These are phyloP conservation scores for Orientallactaga sibirica DNA, from an alignment of 2,797 vertebrate species.

Conservation along the genomic window DNA sequence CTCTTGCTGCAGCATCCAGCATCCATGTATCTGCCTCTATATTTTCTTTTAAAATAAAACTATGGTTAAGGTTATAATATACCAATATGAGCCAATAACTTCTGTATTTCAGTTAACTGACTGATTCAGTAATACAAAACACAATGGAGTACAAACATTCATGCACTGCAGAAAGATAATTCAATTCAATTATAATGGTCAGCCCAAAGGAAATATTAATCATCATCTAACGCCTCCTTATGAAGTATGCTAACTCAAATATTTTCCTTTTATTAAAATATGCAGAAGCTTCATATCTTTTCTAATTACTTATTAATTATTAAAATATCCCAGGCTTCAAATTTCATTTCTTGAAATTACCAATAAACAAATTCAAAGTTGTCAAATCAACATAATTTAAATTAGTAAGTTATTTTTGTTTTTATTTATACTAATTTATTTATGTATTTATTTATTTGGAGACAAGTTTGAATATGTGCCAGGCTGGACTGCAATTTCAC, in stretches of 20 bases:
- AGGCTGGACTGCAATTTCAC: background rate
- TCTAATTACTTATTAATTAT: conserved; percentile 1
- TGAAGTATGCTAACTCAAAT: background rate
- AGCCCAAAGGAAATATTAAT: background rate
- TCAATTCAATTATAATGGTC: background rate
- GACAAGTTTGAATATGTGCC: no score
- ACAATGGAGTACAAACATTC: background rate
- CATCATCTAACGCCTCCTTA: background rate
- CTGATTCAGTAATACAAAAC: background rate
- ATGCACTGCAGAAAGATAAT: background rate
- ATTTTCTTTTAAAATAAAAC: background rate
- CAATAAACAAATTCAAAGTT: background rate
- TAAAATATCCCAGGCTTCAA: background rate
- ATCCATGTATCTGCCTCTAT: background rate
- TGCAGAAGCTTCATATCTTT: background rate
- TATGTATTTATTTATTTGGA: background rate
- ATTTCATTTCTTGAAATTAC: background rate
- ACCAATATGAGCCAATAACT: background rate
- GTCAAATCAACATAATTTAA: background rate
- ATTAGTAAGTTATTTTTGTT: background rate
- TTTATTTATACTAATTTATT: background rate
- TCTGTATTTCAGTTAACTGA: background rate
- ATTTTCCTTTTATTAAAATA: background rate
- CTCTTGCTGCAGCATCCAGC: no score
- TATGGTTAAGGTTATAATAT: background rate